Conservation (phyloP, 2,888 invertebrate genomes). For the Torymus texanus region DNA sequence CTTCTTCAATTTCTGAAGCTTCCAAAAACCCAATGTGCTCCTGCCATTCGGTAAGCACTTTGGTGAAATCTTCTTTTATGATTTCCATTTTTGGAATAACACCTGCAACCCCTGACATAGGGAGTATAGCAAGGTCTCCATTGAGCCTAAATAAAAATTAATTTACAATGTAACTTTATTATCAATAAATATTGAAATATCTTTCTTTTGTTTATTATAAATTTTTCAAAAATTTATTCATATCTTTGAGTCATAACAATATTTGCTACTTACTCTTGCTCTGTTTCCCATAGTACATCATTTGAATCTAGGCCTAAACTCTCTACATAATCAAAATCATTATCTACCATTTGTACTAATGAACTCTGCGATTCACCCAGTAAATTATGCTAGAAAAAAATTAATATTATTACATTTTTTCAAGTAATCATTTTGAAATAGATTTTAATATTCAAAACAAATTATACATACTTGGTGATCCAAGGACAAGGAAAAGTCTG, state of each 20-base stretch:
- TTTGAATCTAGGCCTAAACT: conserved; percentile 63
- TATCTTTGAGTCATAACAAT: conserved; percentile 3
- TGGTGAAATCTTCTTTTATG: conserved; percentile 76
- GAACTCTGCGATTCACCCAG: conserved; percentile 65
- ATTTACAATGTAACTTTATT: too few species aligned
- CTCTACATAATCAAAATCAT: conserved; percentile 69
- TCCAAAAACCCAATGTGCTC: conserved; percentile 76
- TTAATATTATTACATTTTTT: background rate
- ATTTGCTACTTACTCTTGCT: conserved; percentile 72
- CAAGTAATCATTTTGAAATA: too few species aligned
- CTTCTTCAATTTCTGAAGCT: conserved; percentile 70
- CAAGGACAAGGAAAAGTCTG: conserved; percentile 69
- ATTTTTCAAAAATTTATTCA: background rate
- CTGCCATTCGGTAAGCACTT: conserved; percentile 77
- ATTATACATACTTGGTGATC: conserved; percentile 60
- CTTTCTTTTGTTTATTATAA: background rate
- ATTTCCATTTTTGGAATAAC: conserved; percentile 68
- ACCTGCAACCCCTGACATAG: conserved; percentile 69
- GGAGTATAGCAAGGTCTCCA: conserved; percentile 74
- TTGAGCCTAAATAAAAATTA: conserved; percentile 67
- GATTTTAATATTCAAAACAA: too few species aligned
- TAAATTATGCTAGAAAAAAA: conserved; percentile 48
- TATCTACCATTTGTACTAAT: conserved; percentile 59
- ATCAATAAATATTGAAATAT: too few species aligned
- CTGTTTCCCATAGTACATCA: conserved; percentile 67